A percentile compares a stretch with the other conserved stretches of the same genome.
Conservation (phyloP, 2,113 vertebrate species). For the Parotia lawesii region DNA sequence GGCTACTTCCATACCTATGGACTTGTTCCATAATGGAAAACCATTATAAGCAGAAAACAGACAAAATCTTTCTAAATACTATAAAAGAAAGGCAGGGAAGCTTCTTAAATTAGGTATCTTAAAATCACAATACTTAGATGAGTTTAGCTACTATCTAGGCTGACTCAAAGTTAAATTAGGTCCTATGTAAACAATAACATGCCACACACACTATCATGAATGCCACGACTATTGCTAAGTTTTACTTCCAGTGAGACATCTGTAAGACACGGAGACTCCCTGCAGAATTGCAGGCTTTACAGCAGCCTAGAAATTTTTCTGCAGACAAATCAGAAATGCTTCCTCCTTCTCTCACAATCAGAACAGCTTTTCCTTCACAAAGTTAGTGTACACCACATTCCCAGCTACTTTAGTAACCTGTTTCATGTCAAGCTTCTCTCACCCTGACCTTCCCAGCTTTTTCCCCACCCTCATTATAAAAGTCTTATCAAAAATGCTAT, state of each 20-base stretch:
- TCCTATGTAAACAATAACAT: not conserved
- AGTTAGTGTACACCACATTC: not conserved
- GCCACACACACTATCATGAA: not conserved
- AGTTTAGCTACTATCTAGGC: not conserved
- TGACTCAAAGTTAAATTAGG: not conserved
- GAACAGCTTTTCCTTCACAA: not conserved
- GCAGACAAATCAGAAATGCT: not conserved
- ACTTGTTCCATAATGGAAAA: not conserved
- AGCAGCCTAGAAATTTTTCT: not conserved
- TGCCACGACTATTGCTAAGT: not conserved
- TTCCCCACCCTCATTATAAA: not conserved
- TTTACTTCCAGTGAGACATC: not conserved
- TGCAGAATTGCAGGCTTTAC: not conserved
- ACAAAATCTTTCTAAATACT: not conserved
- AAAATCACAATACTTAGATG: not conserved
- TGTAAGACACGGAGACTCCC: not conserved
- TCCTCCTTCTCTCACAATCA: not conserved
- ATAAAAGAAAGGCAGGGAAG: not conserved
- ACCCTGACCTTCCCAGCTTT: not conserved
- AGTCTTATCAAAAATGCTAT: not conserved
- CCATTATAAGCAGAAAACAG: not conserved
- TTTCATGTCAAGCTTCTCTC: not conserved
- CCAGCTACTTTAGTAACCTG: slow-evolving; percentile 30
- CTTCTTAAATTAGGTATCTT: not conserved
- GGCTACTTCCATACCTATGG: not conserved